Conservation (phyloP, 2,888 invertebrate species). For the Cerceris ruficornis region DNA sequence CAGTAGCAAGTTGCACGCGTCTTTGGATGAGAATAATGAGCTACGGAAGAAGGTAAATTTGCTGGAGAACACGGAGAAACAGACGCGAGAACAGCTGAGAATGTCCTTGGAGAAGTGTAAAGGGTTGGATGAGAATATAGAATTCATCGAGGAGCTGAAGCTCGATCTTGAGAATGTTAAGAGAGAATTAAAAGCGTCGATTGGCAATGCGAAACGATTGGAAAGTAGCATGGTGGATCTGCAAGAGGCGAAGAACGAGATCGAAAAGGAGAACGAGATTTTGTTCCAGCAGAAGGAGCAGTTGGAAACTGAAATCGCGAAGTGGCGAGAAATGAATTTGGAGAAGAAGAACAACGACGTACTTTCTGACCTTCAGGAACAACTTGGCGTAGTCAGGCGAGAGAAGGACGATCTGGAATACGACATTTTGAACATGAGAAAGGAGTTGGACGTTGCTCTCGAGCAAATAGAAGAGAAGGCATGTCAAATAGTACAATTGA, state of each 20-base stretch:
- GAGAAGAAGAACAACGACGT: conserved; percentile 64
- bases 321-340: conserved; percentile 58
- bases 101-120: conserved; percentile 69
- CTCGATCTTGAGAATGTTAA: conserved; percentile 74
- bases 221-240: conserved; percentile 82
- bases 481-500: conserved; percentile 56
- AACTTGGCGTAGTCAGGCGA: conserved; percentile 58
- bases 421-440: conserved; percentile 84
- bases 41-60: conserved; percentile 80
- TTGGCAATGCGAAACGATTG: conserved; percentile 79
- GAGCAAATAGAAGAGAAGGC: conserved; percentile 58
- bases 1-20: conserved; percentile 60
- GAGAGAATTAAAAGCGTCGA: conserved; percentile 77
- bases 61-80: conserved; percentile 71
- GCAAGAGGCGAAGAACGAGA: conserved; percentile 81
- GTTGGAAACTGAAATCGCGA: conserved; percentile 69
- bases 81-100: conserved; percentile 67
- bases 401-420: conserved; percentile 86
- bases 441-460: conserved; percentile 82
- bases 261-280: conserved; percentile 74
- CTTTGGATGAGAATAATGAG: conserved; percentile 74
- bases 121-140: conserved; percentile 69
- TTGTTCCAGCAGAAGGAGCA: conserved; percentile 71
- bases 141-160: conserved; percentile 69
- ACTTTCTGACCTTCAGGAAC: conserved; percentile 66